Evolutionary conservation across 2,888 invertebrate genomes (phyloP), one percentile per base, ranked within the genome.

Genomic region (Rhingia rostrata): DNA sequence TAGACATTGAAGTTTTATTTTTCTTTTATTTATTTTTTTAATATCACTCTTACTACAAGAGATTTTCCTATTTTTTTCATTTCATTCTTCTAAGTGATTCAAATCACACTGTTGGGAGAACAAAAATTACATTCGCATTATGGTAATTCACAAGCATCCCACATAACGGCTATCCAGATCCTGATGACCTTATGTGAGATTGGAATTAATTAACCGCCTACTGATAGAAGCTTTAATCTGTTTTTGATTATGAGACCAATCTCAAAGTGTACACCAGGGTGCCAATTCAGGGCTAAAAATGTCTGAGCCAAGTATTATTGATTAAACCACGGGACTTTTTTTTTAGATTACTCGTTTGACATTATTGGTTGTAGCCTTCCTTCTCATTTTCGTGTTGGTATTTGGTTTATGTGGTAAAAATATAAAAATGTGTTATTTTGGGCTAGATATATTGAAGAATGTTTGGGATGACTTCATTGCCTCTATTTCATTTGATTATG

Each of bases 141-240:
- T 70, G 63, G 41, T 58, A 64, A 72, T 72, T 9, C 32, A 58
- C 30, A 2, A 22, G 41, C 41, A 58, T 41, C 37, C 32, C 51
- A 51, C 60, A 22, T 53, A 79, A 70, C 14, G 35, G 35, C 30
- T 47, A 30, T 49, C 22, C 22, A 22, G 22, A 30, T n/a, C n/a
- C n/a, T n/a, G 22, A 22, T 22, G 2, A 2, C 22, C 64, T 64
- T 43, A 64, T 79, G 56, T 56, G 49, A 39, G 39, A 49, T 41
- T 70, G 63, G 14, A 63, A 79, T 79, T 64, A 79, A 79, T 64
- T 79, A 64, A 45, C 37, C 64, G 72, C 64, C 64, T 58, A 37
- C 37, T 69, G 67, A 79, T 79, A 43, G 78, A 58, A 58, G 35
- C 37, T 64, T 56, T 79, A 64, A 79, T 79, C 72, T 60, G 9